Base-by-base conservation (phyloP, 2,888 invertebrate species). In the Taphrorychus bicolor region DNA sequence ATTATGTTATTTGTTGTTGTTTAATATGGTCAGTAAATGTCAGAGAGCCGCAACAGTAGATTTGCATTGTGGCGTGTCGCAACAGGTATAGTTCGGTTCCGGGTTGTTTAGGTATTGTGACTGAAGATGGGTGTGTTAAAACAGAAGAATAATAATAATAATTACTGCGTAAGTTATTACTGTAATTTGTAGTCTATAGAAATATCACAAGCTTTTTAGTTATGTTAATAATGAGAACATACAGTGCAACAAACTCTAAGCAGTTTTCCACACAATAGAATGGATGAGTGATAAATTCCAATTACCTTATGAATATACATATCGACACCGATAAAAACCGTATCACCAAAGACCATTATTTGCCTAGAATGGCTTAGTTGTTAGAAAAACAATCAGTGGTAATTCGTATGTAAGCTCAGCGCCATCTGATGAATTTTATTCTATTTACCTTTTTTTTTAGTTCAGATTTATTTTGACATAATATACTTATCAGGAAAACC, bases 291-390 rank as follows among this genome's bases (percentile, higher is more conserved):
- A 53, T 53, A 14, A 53, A 53, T 53, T 53, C 23, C 24, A 24
- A 22, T 53, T 9, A 24, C n/a, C 23, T 23, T 23, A 53, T 53
- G 53, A 53, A 53, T 53, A 23, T 53, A 23, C 53, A 23, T 53
- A 17, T 24, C 53, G 24, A 5, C 23, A 2, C n/a, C 23, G 53
- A 53, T 53, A 53, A n/a, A n/a, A 24, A 5, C 16, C 32, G 9
- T 22, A 22, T 54, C 53, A 61, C 14, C 51, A 40, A 21, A 24
- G 24, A 61, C 61, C 45, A 54, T 61, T 42, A 61, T 54, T 54
- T 61, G 61, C 61, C 53, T 16, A 54, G 54, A 61, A 54, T 61
- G 42, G 52, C 45, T 5, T 32, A 32, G 1, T 11, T 32, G 11
- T 32, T 32, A 32, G 2, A 32, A 32, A 1, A 32, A 3, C 32